Evolutionary conservation across 1,140 invertebrate species (phyloP), one percentile per base, ranked within the genome.

Genomic region (Galleria mellonella): DNA sequence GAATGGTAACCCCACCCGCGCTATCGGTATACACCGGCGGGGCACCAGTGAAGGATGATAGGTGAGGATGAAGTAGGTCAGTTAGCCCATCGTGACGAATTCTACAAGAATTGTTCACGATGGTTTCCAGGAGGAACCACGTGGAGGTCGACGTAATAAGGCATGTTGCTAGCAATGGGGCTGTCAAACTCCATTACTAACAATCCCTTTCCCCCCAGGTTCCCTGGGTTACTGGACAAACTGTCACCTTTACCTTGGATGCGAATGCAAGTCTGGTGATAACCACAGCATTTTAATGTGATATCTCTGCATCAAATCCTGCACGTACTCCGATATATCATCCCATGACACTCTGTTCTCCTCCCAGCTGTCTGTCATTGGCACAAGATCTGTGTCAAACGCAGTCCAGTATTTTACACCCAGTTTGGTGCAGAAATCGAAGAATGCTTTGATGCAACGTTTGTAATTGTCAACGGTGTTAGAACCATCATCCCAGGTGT

Each of bases 351-450:
- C 51, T 51, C 86, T 87, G 12, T 75, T 87, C 53, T 91, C 90
- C 2, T 89, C 89, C 49, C 88, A 76, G 17, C 63, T 83, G 2
- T 87, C 82, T 0, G 72, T 67, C 32, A 75, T 64, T 0, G 88
- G 88, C 4, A 87, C 72, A 27, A 90, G 49, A 54, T 88, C 89
- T 1, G 88, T 84, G 62, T 91, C 91, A 62, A 88, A 90, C 32
- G 89, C 91, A 0, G 88, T 90, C 89, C 89, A 91, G 65, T 90
- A 90, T 61, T 90, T 90, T 1, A 91, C 54, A 27, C 89, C 88
- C 0, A 92, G 81, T 71, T 92, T 92, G 2, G 58, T 57, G 63
- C 90, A 91, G 44, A 92, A 88, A 42, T 92, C 91, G 72, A 91
- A 92, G 2, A 86, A 87, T 0, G 89, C 90, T 50, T 88, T 79